A percentile compares a stretch with the other conserved stretches of the same genome.
These are phyloP conservation scores for Bucorvus abyssinicus DNA, from an alignment of 2,797 vertebrate genomes.

Conservation along the genomic window DNA sequence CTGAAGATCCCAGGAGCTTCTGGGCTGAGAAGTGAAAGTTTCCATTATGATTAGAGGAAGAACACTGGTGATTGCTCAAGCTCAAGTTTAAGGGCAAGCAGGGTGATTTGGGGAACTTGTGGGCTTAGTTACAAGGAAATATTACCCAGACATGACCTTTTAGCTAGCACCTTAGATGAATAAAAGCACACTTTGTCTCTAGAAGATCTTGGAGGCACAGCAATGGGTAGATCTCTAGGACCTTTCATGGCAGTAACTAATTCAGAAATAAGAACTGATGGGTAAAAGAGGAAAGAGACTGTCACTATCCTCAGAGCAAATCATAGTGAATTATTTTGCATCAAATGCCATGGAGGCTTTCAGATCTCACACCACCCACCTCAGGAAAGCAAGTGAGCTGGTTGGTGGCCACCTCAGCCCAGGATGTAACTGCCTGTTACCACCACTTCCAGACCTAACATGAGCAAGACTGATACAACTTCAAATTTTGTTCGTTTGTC, in stretches of 20 bases:
- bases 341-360: neutral
- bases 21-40: neutral
- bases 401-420: neutral
- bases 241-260: neutral
- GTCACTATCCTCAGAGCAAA: neutral
- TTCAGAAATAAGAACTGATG: neutral
- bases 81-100: accelerated
- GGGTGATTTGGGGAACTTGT: neutral
- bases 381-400: neutral
- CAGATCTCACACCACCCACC: neutral
- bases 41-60: neutral
- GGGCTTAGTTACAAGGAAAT: neutral
- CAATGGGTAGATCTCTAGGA: neutral
- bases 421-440: neutral
- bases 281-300: neutral
- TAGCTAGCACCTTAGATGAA: neutral
- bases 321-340: neutral
- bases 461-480: neutral
- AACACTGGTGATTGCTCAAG: neutral
- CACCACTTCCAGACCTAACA: neutral
- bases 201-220: neutral
- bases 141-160: neutral
- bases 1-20: neutral
- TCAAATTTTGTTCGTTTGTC: neutral
- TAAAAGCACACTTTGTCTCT: neutral